These are phyloP conservation scores for Agriopis marginaria DNA, from an alignment of 2,888 invertebrate species.

Conservation along the genomic window DNA sequence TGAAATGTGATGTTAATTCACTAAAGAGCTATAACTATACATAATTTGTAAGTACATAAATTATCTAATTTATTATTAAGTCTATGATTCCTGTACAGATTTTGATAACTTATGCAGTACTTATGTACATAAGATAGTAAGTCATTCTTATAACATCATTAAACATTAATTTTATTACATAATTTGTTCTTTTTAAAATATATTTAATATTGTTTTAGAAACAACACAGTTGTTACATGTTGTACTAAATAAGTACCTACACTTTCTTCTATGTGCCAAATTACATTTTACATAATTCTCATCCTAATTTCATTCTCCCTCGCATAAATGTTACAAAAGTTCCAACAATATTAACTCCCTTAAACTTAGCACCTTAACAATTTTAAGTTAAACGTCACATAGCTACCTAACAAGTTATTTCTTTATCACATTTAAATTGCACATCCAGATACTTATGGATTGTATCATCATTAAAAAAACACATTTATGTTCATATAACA, in stretches of 20 bases:
- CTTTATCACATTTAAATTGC: constrained; percentile 84
- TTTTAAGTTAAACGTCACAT: constrained; percentile 62
- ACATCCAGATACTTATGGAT: constrained; percentile 71
- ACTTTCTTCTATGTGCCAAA: constrained; percentile 54
- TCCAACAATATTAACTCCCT: constrained; percentile 41
- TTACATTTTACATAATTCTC: constrained; percentile 48
- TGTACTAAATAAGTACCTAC: constrained; percentile 81
- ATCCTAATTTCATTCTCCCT: constrained; percentile 46
- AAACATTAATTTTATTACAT: constrained; percentile 31
- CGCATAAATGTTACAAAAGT: constrained; percentile 43
- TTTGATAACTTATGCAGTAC: constrained; percentile 35
- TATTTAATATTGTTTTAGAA: constrained; percentile 45
- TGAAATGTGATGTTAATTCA: constrained; percentile 30
- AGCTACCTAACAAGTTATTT: constrained; percentile 60
- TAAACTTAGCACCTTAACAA: constrained; percentile 76
- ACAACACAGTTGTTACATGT: constrained; percentile 84
- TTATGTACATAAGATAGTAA: constrained; percentile 39
- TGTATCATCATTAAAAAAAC: constrained; percentile 49
- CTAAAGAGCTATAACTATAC: constrained; percentile 26
- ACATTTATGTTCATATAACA: constrained; percentile 43
- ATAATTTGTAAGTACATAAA: constrained; percentile 37
- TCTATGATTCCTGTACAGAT: constrained; percentile 41
- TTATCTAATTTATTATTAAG: constrained; percentile 33
- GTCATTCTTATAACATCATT: constrained; percentile 32
- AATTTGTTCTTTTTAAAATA: constrained; percentile 29